Evolutionary conservation across 2,888 invertebrate genomes (phyloP).

Genomic region (Drosophila niveifrons): DNA sequence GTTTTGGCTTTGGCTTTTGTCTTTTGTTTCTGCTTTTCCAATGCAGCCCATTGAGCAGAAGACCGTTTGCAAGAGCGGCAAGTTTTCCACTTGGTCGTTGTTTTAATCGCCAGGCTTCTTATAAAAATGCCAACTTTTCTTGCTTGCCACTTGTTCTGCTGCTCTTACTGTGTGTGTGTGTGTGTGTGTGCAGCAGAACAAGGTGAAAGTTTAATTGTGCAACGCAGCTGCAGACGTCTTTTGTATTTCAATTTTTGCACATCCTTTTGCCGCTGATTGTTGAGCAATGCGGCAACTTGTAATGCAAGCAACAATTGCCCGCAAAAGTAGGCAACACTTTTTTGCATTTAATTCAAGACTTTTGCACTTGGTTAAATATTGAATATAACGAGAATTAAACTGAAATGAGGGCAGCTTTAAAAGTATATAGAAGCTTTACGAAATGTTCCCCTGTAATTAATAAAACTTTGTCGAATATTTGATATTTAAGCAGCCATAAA

Average conservation of each 20-base stretch:
- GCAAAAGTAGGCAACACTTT: conserved; percentile 53
- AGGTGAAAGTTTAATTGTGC: conserved; percentile 48
- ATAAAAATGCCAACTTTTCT: conserved; percentile 37
- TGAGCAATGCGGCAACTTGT: conserved; percentile 12
- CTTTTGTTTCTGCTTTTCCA: conserved; percentile 47
- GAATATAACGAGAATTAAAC: no score
- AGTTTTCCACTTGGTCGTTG: conserved; percentile 28
- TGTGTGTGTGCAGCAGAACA: conserved; percentile 8
- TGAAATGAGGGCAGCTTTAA: no score
- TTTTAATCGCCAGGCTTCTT: conserved; percentile 36
- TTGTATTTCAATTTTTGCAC: conserved; percentile 33
- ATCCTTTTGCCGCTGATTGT: conserved; percentile 22
- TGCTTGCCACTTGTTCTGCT: conserved; percentile 26
- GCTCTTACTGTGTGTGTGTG: background rate
- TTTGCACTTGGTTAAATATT: no score
- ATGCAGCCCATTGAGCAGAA: conserved; percentile 51
- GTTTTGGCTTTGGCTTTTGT: conserved; percentile 43
- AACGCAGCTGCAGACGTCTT: conserved; percentile 23
- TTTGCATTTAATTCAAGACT: background rate
- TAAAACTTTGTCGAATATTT: background rate
- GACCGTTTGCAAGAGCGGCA: conserved; percentile 14
- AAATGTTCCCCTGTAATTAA: no score
- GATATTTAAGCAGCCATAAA: background rate
- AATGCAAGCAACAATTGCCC: conserved; percentile 17
- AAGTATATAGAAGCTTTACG: background rate